Evolutionary conservation across 1,140 invertebrate species (phyloP).

Genomic region (Drosophila sucinea): DNA sequence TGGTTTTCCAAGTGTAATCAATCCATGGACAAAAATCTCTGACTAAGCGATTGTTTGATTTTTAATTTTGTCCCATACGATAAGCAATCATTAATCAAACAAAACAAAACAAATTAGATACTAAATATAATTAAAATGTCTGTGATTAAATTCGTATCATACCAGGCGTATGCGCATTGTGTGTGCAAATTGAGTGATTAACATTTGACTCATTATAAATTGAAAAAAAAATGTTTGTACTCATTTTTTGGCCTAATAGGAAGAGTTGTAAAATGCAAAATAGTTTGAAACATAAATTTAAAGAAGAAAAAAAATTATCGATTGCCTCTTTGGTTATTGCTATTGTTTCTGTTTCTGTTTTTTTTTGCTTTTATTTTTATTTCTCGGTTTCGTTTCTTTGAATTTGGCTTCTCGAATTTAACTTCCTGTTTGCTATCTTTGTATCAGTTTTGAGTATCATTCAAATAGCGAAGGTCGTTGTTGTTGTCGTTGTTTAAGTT

Average conservation of each 20-base stretch:
- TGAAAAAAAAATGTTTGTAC: conserved; percentile 13
- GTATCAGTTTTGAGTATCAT: conserved; percentile 62
- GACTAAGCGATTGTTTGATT: neutral
- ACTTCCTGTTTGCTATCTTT: conserved; percentile 66
- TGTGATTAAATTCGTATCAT: neutral
- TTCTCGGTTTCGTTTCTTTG: conserved; percentile 13
- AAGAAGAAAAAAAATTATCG: conserved; percentile 51
- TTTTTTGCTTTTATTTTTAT: conserved; percentile 41
- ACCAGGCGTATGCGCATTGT: conserved; percentile 16
- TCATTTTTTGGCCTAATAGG: conserved; percentile 34
- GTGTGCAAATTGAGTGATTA: neutral
- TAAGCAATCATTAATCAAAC: conserved; percentile 7
- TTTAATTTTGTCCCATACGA: neutral
- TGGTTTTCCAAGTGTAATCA: conserved; percentile 9
- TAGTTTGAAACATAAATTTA: conserved; percentile 29
- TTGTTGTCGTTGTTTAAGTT: conserved; percentile 21
- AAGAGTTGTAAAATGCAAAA: conserved; percentile 50
- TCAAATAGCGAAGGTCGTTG: conserved; percentile 63
- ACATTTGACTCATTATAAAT: neutral
- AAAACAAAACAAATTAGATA: neutral
- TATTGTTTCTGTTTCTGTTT: conserved; percentile 27
- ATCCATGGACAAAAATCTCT: conserved; percentile 12
- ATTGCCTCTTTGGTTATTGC: conserved; percentile 50
- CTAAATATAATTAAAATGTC: neutral
- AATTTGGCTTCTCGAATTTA: conserved; percentile 1